Percentiles rank a stretch among this genome's conserved stretches.
Conservation (phyloP, 1,140 invertebrate genomes). For the Neodiprion fabricii region DNA sequence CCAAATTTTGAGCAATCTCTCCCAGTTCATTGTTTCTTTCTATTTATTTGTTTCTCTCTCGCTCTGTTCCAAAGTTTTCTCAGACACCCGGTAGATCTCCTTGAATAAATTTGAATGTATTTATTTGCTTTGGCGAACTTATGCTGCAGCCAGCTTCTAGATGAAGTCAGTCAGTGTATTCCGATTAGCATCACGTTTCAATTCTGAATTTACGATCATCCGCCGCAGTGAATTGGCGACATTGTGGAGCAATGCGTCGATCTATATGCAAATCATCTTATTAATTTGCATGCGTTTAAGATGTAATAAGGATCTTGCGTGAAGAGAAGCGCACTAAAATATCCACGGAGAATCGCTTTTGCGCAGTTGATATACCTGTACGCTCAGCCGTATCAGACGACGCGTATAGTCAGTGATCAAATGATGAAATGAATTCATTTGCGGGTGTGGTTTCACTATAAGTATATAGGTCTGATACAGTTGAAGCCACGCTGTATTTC, state of each 20-base stretch:
- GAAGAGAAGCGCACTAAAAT: too few relatives aligned
- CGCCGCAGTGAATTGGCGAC: conserved; percentile 9
- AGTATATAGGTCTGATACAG: too few relatives aligned
- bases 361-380: too few relatives aligned
- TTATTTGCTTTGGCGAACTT: background rate
- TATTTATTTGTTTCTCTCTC: background rate
- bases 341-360: too few relatives aligned
- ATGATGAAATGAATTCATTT: too few relatives aligned
- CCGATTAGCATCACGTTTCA: conserved; percentile 21
- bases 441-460: too few relatives aligned
- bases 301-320: conserved; percentile 33
- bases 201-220: conserved; percentile 23
- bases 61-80: background rate
- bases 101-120: background rate
- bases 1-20: background rate
- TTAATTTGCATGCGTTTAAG: conserved; percentile 33
- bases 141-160: background rate
- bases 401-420: too few relatives aligned
- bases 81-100: background rate
- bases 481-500: too few relatives aligned
- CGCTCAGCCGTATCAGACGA: too few relatives aligned
- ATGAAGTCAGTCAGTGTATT: background rate
- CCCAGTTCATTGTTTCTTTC: background rate
- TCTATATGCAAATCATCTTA: conserved; percentile 36
- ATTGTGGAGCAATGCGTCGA: conserved; percentile 25